phyloP scores from a whole-genome alignment of 2,113 vertebrate species.

The Syrmaticus mikado region DNA sequence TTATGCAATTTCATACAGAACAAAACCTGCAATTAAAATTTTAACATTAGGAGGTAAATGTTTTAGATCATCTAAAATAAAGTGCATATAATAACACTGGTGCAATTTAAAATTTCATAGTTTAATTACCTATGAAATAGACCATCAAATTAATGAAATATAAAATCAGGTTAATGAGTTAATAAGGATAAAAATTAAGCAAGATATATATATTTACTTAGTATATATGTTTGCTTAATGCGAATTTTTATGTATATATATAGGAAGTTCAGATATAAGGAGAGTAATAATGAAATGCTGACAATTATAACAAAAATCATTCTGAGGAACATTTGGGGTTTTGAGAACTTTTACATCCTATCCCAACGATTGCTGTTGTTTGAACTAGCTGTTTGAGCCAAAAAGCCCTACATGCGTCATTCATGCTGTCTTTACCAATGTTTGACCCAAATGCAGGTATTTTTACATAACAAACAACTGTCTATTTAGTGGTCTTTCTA shows the following conservation, averaged over 20 bases:
- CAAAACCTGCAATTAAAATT: conserved; percentile 4
- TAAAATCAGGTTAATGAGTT: not conserved
- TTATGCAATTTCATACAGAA: not conserved
- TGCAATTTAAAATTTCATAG: not conserved
- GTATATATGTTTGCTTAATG: not conserved
- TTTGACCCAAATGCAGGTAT: conserved; percentile 32
- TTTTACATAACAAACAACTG: conserved; percentile 6
- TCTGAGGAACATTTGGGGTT: not conserved
- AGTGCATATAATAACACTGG: not conserved
- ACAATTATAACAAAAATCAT: not conserved
- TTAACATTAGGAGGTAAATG: not conserved
- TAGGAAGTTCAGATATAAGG: not conserved
- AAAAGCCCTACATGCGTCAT: conserved; percentile 9
- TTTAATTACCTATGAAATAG: not conserved
- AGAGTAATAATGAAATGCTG: not conserved
- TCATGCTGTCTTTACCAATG: not conserved
- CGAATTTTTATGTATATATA: not conserved
- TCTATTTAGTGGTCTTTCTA: conserved; percentile 48
- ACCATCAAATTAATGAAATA: not conserved
- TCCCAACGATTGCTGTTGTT: not conserved
- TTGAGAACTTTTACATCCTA: not conserved
- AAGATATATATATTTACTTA: not conserved
- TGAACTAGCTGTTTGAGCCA: conserved; percentile 22
- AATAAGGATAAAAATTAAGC: not conserved
- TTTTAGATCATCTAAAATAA: not conserved